Evolutionary conservation across 2,888 invertebrate genomes (phyloP), one percentile per base, ranked within the genome.

Genomic region (Epirrita christyi): DNA sequence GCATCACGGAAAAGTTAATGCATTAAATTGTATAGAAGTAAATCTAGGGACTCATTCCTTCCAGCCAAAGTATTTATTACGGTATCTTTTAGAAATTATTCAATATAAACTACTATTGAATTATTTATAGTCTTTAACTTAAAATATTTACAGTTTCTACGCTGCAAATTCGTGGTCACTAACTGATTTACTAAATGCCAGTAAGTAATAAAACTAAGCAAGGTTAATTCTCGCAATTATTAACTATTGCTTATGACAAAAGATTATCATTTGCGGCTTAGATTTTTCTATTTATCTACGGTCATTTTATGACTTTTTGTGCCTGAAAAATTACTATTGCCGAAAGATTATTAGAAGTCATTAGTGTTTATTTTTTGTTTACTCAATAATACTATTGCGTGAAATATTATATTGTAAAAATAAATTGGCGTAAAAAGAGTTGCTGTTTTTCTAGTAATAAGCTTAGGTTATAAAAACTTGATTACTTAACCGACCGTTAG

Each of bases 201-300:
- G 32, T 32, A 7, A 6, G 32, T 32, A 32, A 32, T 37, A 40
- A 43, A 55, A 34, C 2, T 21, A 3, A 4, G 58, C 69, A 72
- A 75, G 75, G 76, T 74, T 61, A 71, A 47, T 59, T 57, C 10
- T 40, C 21, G 9, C 21, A 45, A 11, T 56, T 42, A 55, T 9
- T 15, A 6, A 29, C 29, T 46, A 50, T 37, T 51, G 45, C 40
- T 55, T 28, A 48, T 38, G 42, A 41, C 41, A 40, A 43, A 59
- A 13, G 42, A 47, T 59, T 44, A 64, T 59, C 57, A 54, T 58
- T 59, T 53, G 55, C 28, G 52, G 51, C 44, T 36, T 49, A 45
- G 28, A 38, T 53, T 59, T 59, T 4, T 21, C 56, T 56, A 38
- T 54, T 28, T 34, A 32, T 32, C 9, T 32, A 37, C 32, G 14